Percentiles rank a stretch among this genome's conserved stretches.
phyloP scores from a whole-genome alignment of 2,113 vertebrate genomes.

The Hippocampus guttulatus region DNA sequence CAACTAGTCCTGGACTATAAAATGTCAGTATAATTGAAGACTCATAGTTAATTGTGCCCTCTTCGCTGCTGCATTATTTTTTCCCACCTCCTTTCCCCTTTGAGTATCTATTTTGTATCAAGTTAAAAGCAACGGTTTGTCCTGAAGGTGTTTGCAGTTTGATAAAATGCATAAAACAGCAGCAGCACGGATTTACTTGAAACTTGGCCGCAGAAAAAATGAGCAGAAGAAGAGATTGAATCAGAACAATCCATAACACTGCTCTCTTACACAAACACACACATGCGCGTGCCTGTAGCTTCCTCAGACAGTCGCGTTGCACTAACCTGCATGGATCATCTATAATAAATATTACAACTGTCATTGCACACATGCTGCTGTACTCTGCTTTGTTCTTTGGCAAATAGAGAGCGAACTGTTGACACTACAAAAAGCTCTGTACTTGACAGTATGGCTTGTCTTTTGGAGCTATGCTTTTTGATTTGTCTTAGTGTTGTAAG shows the following conservation, averaged over 20 bases:
- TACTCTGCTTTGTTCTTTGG: constrained; percentile 14
- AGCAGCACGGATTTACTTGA: background rate
- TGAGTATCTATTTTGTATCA: background rate
- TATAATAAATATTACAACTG: constrained; percentile 24
- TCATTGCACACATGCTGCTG: constrained; percentile 25
- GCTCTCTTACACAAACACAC: background rate
- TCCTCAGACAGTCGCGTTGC: constrained; percentile 20
- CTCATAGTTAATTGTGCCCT: background rate
- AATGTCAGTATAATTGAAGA: background rate
- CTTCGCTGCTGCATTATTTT: background rate
- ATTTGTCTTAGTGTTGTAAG: constrained; percentile 14
- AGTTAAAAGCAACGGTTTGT: background rate
- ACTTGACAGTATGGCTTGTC: background rate
- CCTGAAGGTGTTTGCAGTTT: background rate
- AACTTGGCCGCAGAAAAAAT: background rate
- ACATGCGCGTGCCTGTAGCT: constrained; percentile 6
- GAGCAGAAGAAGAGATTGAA: constrained; percentile 48
- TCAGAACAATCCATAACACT: constrained; percentile 22
- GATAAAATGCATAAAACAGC: background rate
- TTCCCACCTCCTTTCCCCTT: background rate
- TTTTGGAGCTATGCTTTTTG: background rate
- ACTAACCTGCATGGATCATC: constrained; percentile 53
- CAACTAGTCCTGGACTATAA: background rate
- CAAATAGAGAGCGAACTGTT: constrained; percentile 11
- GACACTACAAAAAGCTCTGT: constrained; percentile 24